Base-by-base conservation (phyloP, 2,797 vertebrate species). In the Acanthurus tractus region DNA sequence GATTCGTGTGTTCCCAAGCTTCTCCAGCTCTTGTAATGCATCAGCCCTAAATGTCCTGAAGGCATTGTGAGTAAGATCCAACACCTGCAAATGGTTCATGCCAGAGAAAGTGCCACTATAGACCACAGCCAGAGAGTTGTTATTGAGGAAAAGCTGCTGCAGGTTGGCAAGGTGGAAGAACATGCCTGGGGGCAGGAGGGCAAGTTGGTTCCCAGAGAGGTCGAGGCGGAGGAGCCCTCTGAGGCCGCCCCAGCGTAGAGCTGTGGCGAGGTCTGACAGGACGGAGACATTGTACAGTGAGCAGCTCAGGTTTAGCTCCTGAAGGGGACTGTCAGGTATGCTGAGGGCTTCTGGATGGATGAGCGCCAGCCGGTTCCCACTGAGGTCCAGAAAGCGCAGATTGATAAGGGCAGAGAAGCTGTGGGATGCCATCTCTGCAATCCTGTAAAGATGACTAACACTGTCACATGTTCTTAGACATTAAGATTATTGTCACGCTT, bases 261-360 rank as follows among this genome's bases (percentile, higher is more conserved):
- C 94, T 0, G 92, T 92, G 52, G 93, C 85, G 71, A 96, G 90
- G 82, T 95, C 94, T 0, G 79, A 91, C 78, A 95, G 77, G 13
- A 92, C 82, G 0, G 90, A 93, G 83, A 88, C 87, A 89, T 95
- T 95, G 86, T 93, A 82, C 20, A 96, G 90, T 0, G 95, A 90
- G 12, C 72, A 65, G 83, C 94, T 96, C 50, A 96, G 92, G 91
- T 94, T 95, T 50, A 96, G 94, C 78, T 95, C 95, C 82, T 91
- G 93, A n/a, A 96, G 93, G 14, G 95, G 94, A 44, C 94, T 93
- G 36, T 93, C 93, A 0, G 91, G 89, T 14, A 95, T 90, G 17
- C 52, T 90, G 72, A 96, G 92, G 8, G 96, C 94, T 53, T 95
- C 93, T 0, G 95, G 95, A 20, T 96, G 95, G 81, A 96, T 95